These are phyloP conservation scores for Drosophila sechellia DNA, from an alignment of 1,140 invertebrate genomes.

Conservation along the genomic window DNA sequence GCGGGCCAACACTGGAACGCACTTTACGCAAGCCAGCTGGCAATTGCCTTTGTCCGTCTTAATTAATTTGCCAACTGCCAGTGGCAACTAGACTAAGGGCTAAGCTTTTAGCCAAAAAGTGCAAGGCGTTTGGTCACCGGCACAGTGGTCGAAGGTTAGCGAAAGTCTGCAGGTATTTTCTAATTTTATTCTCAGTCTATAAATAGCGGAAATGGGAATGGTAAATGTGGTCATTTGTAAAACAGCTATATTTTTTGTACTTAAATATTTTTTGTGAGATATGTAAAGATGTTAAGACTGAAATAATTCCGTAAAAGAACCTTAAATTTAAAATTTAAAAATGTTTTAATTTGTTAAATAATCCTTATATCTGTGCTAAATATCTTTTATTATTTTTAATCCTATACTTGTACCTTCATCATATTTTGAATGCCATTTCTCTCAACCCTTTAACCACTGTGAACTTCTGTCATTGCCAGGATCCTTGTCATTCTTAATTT, in stretches of 20 bases:
- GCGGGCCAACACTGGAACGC: constrained; percentile 38
- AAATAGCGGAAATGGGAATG: not conserved
- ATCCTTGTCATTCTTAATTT: constrained; percentile 79
- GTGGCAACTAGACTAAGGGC: constrained; percentile 13
- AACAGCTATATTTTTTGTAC: too few species aligned
- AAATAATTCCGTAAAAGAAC: too few species aligned
- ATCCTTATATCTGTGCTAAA: too few species aligned
- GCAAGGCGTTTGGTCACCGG: constrained; percentile 16
- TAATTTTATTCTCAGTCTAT: too few species aligned
- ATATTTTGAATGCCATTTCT: not conserved
- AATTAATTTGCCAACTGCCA: constrained; percentile 71
- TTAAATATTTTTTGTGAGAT: too few species aligned
- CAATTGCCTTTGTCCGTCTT: constrained; percentile 79
- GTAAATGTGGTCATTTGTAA: too few species aligned
- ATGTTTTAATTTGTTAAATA: too few species aligned
- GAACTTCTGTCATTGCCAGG: constrained; percentile 40
- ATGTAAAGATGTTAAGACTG: too few species aligned
- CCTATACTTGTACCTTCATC: too few species aligned
- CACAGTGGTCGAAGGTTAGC: constrained; percentile 23
- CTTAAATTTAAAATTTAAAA: not conserved
- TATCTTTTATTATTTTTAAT: too few species aligned
- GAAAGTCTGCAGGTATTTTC: not conserved
- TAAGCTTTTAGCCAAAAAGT: constrained; percentile 19
- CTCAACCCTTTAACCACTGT: constrained; percentile 33
- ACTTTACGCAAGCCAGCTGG: constrained; percentile 45